These are phyloP conservation scores for Colaptes auratus DNA, from an alignment of 2,113 vertebrate genomes.

Conservation along the genomic window DNA sequence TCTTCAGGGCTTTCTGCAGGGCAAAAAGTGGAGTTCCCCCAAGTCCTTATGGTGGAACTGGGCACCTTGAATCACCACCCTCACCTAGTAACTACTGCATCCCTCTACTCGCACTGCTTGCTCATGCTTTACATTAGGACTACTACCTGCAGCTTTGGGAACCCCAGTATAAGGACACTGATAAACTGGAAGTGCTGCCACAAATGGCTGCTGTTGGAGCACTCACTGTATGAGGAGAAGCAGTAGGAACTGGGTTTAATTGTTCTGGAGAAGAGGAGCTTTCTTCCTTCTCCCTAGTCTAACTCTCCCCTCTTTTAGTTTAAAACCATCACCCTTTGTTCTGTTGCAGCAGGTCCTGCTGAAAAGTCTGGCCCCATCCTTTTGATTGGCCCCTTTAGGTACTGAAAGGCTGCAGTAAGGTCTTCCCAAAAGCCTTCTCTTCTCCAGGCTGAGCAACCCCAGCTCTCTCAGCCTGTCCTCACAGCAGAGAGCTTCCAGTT, in stretches of 20 bases:
- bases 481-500: no score
- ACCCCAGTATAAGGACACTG: accelerated
- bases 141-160: background rate
- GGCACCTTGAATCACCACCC: background rate
- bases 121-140: background rate
- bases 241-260: background rate
- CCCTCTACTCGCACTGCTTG: background rate
- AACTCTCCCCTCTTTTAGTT: background rate
- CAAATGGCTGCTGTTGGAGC: background rate
- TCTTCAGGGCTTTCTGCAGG: no score
- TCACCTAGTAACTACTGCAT: background rate
- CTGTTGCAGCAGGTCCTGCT: background rate
- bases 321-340: background rate
- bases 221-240: background rate
- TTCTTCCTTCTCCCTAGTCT: background rate
- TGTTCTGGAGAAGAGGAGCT: background rate
- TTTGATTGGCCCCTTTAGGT: no score
- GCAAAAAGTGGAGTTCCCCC: background rate
- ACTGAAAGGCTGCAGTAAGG: no score
- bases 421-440: no score
- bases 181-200: background rate
- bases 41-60: background rate
- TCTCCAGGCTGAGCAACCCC: no score
- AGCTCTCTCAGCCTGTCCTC: no score
- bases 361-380: no score